Evolutionary conservation across 2,797 vertebrate genomes (phyloP), one percentile per base, ranked within the genome.

Genomic region (Sebastes steindachneri): DNA sequence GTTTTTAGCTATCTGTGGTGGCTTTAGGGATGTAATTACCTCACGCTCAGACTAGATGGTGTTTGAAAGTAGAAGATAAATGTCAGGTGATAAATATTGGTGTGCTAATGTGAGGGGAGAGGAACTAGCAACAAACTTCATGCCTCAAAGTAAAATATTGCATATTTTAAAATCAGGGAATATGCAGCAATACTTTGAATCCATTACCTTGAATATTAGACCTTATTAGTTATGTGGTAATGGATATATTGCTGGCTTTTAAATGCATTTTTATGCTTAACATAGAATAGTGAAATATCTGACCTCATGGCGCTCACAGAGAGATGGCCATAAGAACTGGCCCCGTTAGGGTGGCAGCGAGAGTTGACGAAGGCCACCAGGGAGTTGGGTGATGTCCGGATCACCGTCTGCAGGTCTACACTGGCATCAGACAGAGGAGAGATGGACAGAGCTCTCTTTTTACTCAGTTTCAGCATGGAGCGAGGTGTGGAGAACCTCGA

Each of bases 321-420:
- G 59, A 99, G 96, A 76, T 99, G 98, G 5, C 98, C 98, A 0
- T 99, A 99, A 70, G 98, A 99, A 71, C 98, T 97, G 58, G 96
- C 93, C 2, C 93, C 91, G 0, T 96, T 95, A 4, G 97, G 97
- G 77, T 97, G 94, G 3, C 98, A 99, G 86, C 97, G 97, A 3
- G 98, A 96, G 94, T 98, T 99, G 91, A 99, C 97, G 81, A 99
- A 99, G 6, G 98, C 98, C 69, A 99, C 97, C 0, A 99, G 94
- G n/a, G 98, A 99, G 95, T 97, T 99, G 75, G 98, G 98, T 0
- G 98, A 99, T 14, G 98, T 99, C 41, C 98, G 96, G 90, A 99
- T 99, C 59, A 99, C 97, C 0, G 98, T 99, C 94, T 99, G 98
- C 77, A 99, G 96, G 91, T 99, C 98, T 9, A 99, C 94, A 68